Conservation (phyloP, 2,113 vertebrate species). For the Falco punctatus region DNA sequence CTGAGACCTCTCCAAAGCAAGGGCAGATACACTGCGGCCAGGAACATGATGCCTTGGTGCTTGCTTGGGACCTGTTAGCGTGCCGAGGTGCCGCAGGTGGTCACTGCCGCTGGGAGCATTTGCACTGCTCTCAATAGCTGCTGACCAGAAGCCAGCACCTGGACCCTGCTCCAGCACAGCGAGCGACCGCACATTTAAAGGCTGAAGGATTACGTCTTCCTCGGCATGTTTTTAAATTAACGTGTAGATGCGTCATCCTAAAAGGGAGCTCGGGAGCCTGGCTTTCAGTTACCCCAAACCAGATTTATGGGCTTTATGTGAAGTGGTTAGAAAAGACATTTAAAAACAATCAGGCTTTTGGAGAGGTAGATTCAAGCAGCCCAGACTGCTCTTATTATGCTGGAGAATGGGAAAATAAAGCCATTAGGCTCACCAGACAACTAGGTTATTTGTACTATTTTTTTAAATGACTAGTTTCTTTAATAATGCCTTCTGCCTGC, state of each 20-base stretch:
- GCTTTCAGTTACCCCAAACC: constrained; percentile 59
- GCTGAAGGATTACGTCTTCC: not conserved
- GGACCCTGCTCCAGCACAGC: not conserved
- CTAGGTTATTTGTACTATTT: constrained; percentile 65
- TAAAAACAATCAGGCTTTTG: constrained; percentile 72
- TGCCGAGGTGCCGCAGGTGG: not conserved
- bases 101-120: not conserved
- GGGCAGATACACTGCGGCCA: not conserved
- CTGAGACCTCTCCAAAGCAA: not conserved
- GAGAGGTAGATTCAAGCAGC: constrained; percentile 56
- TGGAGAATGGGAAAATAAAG: constrained; percentile 43
- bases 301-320: constrained; percentile 65
- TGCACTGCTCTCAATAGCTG: accelerated
- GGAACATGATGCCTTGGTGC: accelerated
- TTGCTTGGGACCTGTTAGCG: accelerated
- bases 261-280: not conserved
- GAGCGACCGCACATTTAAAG: accelerated
- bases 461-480: constrained; percentile 73
- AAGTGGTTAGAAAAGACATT: constrained; percentile 71
- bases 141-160: accelerated
- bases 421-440: constrained; percentile 66
- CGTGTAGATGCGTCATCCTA: constrained; percentile 31
- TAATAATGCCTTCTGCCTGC: constrained; percentile 67
- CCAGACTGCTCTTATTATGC: constrained; percentile 48
- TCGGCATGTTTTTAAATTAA: constrained; percentile 75